phyloP scores from a whole-genome alignment of 2,888 invertebrate genomes.

The Dicranocentrus wangi region DNA sequence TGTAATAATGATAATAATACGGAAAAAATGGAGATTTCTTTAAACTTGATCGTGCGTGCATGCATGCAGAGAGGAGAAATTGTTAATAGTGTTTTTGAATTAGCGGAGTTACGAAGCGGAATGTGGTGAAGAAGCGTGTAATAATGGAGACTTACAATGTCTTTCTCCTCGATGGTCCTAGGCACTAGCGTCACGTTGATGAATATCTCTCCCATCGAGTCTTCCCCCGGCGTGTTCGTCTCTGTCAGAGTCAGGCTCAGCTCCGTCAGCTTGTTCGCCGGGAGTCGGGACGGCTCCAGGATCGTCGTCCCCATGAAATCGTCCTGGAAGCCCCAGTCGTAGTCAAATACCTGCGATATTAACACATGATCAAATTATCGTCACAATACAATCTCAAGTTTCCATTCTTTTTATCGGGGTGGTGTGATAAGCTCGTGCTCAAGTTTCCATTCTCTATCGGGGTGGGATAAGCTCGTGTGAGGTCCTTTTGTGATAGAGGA shows the following conservation, averaged over 20 bases:
- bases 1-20: neutral
- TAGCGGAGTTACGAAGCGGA: too few species aligned
- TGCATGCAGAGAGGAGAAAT: neutral
- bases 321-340: conserved; percentile 95
- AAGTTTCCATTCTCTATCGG: too few species aligned
- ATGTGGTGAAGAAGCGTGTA: neutral
- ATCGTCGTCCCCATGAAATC: conserved; percentile 97
- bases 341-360: conserved; percentile 89
- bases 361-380: conserved; percentile 1
- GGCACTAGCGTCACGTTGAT: conserved; percentile 91
- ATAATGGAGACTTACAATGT: conserved; percentile 81
- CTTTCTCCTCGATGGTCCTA: conserved; percentile 94
- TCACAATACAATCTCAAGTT: too few species aligned
- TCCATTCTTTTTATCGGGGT: too few species aligned
- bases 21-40: neutral
- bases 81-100: too few species aligned
- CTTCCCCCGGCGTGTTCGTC: conserved; percentile 75
- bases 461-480: too few species aligned
- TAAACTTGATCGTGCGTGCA: neutral
- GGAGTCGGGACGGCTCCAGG: conserved; percentile 88
- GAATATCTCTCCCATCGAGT: conserved; percentile 86
- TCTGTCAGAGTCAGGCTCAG: conserved; percentile 87
- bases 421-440: too few species aligned
- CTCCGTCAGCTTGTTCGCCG: conserved; percentile 82
- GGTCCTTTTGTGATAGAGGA: too few species aligned